Conservation (phyloP, 2,888 invertebrate species). For the Tipula confusa region DNA sequence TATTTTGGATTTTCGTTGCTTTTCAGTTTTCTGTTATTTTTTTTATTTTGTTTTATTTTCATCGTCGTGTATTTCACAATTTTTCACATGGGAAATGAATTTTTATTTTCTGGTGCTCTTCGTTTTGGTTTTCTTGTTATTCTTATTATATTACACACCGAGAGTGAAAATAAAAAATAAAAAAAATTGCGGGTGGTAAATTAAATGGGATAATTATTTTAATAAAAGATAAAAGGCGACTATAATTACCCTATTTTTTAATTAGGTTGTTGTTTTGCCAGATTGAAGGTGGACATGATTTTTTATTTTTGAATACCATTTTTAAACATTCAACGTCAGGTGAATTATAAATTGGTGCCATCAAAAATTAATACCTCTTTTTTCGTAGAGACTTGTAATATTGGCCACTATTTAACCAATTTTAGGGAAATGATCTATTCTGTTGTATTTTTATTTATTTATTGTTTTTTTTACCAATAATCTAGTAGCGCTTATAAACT, state of each 20-base stretch:
- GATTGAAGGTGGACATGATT: not conserved
- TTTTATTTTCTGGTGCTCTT: not conserved
- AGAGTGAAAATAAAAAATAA: not conserved
- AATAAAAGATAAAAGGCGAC: slow-evolving; percentile 25
- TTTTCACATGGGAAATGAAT: slow-evolving; percentile 12
- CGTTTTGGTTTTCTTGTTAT: not conserved
- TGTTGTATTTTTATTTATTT: no score
- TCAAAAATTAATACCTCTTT: not conserved
- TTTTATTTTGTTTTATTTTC: no score
- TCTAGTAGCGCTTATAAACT: no score
- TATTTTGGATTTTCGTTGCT: not conserved
- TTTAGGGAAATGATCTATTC: no score
- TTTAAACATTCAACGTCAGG: not conserved
- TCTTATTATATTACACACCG: not conserved
- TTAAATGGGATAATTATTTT: slow-evolving; percentile 26
- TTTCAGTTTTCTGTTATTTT: not conserved
- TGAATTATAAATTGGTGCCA: not conserved
- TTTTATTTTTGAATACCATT: not conserved
- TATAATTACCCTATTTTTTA: not conserved
- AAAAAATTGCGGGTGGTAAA: slow-evolving; percentile 29
- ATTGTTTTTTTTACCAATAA: no score
- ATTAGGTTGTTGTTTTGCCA: not conserved
- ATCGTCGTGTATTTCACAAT: not conserved
- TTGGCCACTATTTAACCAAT: no score
- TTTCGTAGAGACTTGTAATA: no score